A percentile compares a stretch with the other conserved stretches of the same genome.
Conservation (phyloP, 2,797 vertebrate genomes). For the Astyanax mexicanus region DNA sequence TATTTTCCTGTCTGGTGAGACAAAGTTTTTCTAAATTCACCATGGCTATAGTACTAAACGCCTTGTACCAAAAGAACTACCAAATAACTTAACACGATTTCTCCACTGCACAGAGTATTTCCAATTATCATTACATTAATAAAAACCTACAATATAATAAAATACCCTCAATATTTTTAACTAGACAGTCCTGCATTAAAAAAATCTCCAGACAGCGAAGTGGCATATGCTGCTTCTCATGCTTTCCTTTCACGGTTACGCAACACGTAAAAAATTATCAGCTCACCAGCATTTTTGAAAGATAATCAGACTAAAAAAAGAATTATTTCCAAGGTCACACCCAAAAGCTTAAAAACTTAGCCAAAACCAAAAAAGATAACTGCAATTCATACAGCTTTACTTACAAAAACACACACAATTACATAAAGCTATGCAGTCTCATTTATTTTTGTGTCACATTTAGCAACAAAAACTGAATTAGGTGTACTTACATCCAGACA, state of each 20-base stretch:
- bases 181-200: not conserved
- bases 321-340: constrained; percentile 13
- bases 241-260: not conserved
- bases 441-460: not conserved
- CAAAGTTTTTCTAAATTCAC: constrained; percentile 31
- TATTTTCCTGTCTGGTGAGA: constrained; percentile 16
- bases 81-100: not conserved
- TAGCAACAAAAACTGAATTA: not conserved
- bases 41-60: not conserved
- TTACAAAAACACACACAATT: not conserved
- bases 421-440: not conserved
- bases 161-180: not conserved
- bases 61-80: not conserved
- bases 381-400: not conserved
- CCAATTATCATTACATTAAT: not conserved
- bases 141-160: too few species aligned
- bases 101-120: not conserved
- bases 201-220: not conserved
- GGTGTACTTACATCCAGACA: not conserved
- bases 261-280: constrained; percentile 20
- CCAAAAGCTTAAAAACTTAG: not conserved
- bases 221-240: constrained; percentile 42
- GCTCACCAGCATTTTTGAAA: not conserved
- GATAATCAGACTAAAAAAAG: not conserved
- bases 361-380: not conserved